Evolutionary conservation across 2,113 vertebrate species (phyloP), one percentile per base, ranked within the genome.

Genomic region (Mungos mungo): DNA sequence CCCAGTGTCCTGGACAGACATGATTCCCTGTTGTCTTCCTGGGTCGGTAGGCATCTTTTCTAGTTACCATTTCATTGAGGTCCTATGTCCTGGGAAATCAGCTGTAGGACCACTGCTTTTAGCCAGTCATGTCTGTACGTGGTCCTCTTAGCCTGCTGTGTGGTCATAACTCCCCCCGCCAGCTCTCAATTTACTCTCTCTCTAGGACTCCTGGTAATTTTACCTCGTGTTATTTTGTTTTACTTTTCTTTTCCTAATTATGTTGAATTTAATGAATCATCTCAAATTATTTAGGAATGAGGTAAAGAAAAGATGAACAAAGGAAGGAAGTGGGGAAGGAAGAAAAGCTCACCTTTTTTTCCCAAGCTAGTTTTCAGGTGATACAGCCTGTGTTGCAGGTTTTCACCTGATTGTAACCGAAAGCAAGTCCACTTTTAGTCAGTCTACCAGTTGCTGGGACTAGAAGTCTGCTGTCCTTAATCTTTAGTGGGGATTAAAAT

Each of bases 401-500:
- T 77, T 65, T 45, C 5, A 63, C 8, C 29, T 77, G 7, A 54
- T 21, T 93, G 14, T 92, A 76, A 47, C 35, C 41, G 19, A 60
- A 81, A 9, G 2, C 6, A 69, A 21, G 57, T 60, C 12, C 11
- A 16, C 23, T 80, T 90, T 84, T 33, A 41, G 31, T 85, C n/a
- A 13, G 4, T 81, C 18, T 7, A 54, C 16, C 3, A 25, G 18
- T 83, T 96, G 31, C 16, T 45, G 45, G 2, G 85, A 68, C 45
- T 93, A 83, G 27, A 95, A 90, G 38, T 83, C 25, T 35, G 76
- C 13, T 47, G 45, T 38, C 72, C 14, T 95, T 25, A 63, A 16
- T 79, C 47, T 66, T 57, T 68, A 88, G 15, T 93, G 45, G 52
- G n/a, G n/a, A 31, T 87, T 93, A 83, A 94, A 77, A 77, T 88